A percentile compares a stretch with the other conserved stretches of the same genome.
Evolutionary conservation across 1,140 invertebrate genomes (phyloP).

Genomic region (Euschistus heros): DNA sequence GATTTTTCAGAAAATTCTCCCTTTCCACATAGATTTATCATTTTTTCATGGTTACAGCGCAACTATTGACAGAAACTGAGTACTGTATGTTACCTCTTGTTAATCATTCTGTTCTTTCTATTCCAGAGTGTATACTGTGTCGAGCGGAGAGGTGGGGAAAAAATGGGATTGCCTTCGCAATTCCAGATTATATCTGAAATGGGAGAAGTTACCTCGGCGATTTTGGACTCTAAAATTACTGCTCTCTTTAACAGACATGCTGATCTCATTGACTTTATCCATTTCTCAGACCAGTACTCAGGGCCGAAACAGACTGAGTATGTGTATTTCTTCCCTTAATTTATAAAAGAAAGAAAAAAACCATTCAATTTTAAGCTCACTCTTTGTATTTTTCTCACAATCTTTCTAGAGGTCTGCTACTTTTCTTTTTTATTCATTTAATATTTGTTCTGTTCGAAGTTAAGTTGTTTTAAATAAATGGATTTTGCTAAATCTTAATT

Average conservation of each 20-base stretch:
- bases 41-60: no score
- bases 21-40: no score
- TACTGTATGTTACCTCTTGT: no score
- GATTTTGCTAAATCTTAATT: no score
- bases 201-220: conserved; percentile 66
- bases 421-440: no score
- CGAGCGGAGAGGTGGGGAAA: conserved; percentile 79
- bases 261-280: conserved; percentile 85
- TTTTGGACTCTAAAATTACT: conserved; percentile 74
- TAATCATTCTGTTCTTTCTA: conserved; percentile 20
- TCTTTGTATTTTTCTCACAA: no score
- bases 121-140: conserved; percentile 77
- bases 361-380: no score
- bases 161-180: conserved; percentile 67
- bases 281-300: conserved; percentile 92
- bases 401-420: no score
- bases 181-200: conserved; percentile 85
- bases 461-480: no score
- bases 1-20: no score
- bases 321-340: conserved; percentile 35
- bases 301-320: conserved; percentile 81
- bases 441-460: no score
- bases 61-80: no score
- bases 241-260: conserved; percentile 77
- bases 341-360: conserved; percentile 45